Percentiles rank a stretch among this genome's conserved stretches.
Conservation (phyloP, 2,113 vertebrate species). For the Nycticryphes semicollaris region DNA sequence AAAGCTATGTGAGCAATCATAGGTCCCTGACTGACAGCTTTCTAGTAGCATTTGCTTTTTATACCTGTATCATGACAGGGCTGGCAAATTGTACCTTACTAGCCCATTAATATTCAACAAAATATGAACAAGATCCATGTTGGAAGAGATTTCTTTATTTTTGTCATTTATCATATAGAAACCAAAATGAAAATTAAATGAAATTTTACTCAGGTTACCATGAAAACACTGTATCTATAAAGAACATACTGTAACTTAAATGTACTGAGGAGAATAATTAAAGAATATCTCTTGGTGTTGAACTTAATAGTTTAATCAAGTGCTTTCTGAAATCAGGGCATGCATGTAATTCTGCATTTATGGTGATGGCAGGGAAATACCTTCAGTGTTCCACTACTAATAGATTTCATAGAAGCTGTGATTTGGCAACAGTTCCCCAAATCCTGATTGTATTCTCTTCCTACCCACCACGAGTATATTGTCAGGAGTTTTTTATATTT, state of each 20-base stretch:
- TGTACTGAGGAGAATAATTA: neutral
- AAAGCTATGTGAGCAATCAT: neutral
- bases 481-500: neutral
- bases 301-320: neutral
- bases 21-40: neutral
- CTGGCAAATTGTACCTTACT: neutral
- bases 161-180: neutral
- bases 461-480: neutral
- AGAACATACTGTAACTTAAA: neutral
- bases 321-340: neutral
- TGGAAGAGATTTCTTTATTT: neutral
- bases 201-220: neutral
- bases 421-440: neutral
- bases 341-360: neutral
- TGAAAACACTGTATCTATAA: neutral
- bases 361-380: neutral
- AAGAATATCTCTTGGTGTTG: neutral
- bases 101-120: neutral
- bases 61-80: neutral
- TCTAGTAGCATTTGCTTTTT: neutral
- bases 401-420: neutral
- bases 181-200: slow-evolving; percentile 1
- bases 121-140: neutral
- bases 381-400: neutral
- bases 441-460: neutral